These are phyloP conservation scores for Amia ocellicauda DNA, from an alignment of 2,113 vertebrate species.

Conservation along the genomic window DNA sequence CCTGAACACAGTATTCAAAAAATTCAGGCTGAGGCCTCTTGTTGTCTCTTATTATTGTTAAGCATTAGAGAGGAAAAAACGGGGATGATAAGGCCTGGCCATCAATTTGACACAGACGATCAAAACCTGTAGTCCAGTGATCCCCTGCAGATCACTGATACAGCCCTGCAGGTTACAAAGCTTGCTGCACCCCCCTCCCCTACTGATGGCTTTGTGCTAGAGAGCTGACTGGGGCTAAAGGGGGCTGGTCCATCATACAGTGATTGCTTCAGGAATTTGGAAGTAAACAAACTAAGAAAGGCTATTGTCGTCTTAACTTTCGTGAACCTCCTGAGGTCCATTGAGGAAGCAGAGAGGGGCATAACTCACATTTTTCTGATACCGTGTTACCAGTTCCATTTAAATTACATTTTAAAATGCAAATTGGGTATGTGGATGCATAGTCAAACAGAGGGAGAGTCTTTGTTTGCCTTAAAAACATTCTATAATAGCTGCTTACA, in stretches of 20 bases:
- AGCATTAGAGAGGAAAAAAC: constrained; percentile 12
- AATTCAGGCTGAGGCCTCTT: constrained; percentile 12
- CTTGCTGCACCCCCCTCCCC: background rate
- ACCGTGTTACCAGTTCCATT: too few relatives aligned
- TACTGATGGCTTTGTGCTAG: background rate
- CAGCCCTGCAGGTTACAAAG: background rate
- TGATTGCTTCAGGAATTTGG: constrained; percentile 29
- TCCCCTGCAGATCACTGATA: constrained; percentile 26
- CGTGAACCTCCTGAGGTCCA: constrained; percentile 23
- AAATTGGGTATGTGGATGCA: too few relatives aligned
- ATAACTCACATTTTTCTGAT: background rate
- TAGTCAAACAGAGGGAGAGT: too few relatives aligned
- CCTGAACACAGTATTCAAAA: too few relatives aligned
- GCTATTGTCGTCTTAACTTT: constrained; percentile 46
- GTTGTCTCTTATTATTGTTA: constrained; percentile 32
- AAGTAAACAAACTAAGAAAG: constrained; percentile 42
- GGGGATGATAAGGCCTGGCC: background rate
- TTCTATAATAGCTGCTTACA: too few relatives aligned
- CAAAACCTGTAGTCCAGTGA: constrained; percentile 4
- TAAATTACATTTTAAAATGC: too few relatives aligned
- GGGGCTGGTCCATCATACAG: background rate
- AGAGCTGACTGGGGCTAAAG: background rate
- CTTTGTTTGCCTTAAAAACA: too few relatives aligned
- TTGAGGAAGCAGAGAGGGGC: background rate
- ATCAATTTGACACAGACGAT: constrained; percentile 16